Conservation (phyloP, 2,113 vertebrate species). For the Pipa parva region DNA sequence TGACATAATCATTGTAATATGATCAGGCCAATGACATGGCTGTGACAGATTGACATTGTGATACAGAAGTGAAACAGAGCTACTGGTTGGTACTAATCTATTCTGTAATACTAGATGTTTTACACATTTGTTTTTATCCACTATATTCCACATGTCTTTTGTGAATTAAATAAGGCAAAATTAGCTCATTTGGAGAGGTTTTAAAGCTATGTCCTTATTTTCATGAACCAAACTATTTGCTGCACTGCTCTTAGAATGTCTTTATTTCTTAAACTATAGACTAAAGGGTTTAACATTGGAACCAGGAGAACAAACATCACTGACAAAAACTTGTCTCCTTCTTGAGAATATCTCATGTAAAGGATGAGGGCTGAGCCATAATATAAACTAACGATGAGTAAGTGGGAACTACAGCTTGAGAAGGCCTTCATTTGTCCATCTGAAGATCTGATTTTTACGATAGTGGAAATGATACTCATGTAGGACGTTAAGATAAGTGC, state of each 20-base stretch:
- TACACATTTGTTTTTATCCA: no score
- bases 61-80: no score
- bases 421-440: conserved; percentile 44
- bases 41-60: no score
- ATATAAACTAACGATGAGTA: conserved; percentile 45
- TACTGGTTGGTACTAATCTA: no score
- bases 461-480: conserved; percentile 21
- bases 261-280: conserved; percentile 49
- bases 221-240: no score
- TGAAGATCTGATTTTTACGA: conserved; percentile 39
- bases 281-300: conserved; percentile 46
- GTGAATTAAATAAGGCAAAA: no score
- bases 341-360: conserved; percentile 41
- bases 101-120: no score
- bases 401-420: conserved; percentile 46
- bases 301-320: conserved; percentile 43
- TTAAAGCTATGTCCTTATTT: no score
- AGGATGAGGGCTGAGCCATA: conserved; percentile 43
- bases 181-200: no score
- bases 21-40: no score
- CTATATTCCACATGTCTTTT: no score
- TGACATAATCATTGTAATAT: no score
- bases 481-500: conserved; percentile 41
- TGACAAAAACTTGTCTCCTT: conserved; percentile 45
- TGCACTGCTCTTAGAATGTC: neutral